phyloP scores from a whole-genome alignment of 1,140 invertebrate genomes.

The Oedothorax gibbosus region DNA sequence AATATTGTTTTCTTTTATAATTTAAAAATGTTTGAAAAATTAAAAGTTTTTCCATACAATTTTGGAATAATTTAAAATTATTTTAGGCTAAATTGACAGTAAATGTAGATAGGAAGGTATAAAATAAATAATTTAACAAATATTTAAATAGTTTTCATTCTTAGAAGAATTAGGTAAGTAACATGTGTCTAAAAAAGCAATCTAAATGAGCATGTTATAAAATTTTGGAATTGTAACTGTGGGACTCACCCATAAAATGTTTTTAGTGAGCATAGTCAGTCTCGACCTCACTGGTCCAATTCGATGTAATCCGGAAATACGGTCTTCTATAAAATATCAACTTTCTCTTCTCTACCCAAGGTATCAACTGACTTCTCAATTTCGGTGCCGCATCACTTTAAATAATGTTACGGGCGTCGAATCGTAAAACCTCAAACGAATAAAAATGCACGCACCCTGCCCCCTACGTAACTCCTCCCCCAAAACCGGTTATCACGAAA shows the following conservation, averaged over 20 bases:
- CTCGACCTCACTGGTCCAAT: not conserved
- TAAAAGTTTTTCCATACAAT: too few species aligned
- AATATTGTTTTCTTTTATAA: too few species aligned
- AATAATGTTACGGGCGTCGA: slow-evolving; percentile 24
- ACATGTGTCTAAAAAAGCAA: too few species aligned
- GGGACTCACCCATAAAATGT: slow-evolving; percentile 5
- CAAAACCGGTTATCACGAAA: slow-evolving; percentile 46
- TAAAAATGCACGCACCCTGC: not conserved
- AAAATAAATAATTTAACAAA: too few species aligned
- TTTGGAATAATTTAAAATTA: too few species aligned
- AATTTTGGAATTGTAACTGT: too few species aligned
- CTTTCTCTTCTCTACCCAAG: slow-evolving; percentile 3
- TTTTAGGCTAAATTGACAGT: too few species aligned
- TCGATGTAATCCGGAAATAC: not conserved
- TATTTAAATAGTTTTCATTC: too few species aligned
- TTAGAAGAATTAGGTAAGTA: too few species aligned
- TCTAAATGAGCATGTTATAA: too few species aligned
- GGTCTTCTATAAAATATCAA: not conserved
- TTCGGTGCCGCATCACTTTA: slow-evolving; percentile 29
- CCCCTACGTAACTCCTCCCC: slow-evolving; percentile 32
- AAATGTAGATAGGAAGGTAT: too few species aligned
- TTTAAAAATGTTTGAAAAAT: too few species aligned
- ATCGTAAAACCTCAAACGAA: slow-evolving; percentile 28
- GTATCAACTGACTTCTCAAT: slow-evolving; percentile 18
- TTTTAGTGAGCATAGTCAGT: slow-evolving; percentile 1